A percentile compares a stretch with the other conserved stretches of the same genome.
phyloP scores from a whole-genome alignment of 1,140 invertebrate species.

The Mycetomoellerius zeteki region DNA sequence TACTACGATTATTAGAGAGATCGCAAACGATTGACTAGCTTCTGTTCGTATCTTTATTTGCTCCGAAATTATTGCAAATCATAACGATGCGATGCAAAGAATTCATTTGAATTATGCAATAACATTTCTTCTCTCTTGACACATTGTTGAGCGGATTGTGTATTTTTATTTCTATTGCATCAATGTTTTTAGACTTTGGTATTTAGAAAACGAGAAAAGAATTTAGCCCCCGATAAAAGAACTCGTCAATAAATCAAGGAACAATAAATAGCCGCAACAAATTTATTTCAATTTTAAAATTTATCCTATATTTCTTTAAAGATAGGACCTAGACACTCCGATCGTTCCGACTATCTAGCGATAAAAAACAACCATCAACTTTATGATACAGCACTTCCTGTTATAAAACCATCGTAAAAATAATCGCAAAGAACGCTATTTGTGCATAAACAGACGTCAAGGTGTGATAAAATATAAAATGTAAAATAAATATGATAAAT shows the following conservation, averaged over 20 bases:
- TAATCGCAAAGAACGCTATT: background rate
- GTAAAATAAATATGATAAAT: constrained; percentile 14
- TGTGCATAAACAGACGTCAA: background rate
- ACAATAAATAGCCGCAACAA: background rate
- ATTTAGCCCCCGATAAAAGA: background rate
- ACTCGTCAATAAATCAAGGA: background rate
- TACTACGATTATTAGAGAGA: constrained; percentile 1
- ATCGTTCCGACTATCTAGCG: background rate
- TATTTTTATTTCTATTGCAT: background rate
- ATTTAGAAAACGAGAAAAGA: background rate
- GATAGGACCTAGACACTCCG: background rate
- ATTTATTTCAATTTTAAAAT: background rate
- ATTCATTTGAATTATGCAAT: background rate
- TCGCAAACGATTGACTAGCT: background rate
- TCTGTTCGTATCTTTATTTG: background rate
- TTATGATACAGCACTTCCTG: background rate
- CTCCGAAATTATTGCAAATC: background rate
- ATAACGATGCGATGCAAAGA: background rate
- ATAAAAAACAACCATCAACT: background rate
- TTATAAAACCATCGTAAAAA: background rate
- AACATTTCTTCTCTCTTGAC: background rate
- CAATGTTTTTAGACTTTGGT: background rate
- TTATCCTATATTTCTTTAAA: background rate
- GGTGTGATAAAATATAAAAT: background rate
- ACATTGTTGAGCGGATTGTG: background rate